phyloP scores from a whole-genome alignment of 1,140 invertebrate genomes.

The Palaemon carinicauda region DNA sequence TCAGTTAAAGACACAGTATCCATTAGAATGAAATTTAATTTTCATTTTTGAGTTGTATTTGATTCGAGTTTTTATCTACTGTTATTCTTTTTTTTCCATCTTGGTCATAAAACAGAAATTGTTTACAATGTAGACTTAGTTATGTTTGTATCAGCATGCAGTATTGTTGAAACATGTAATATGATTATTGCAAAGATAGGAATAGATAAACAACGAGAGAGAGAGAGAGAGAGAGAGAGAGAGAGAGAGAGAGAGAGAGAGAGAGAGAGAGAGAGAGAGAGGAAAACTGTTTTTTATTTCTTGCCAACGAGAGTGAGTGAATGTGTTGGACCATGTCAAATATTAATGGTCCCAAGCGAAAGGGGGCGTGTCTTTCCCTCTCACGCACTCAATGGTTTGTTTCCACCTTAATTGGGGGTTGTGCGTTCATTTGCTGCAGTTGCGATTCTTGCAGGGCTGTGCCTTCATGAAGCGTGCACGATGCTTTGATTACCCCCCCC shows the following conservation, averaged over 20 bases:
- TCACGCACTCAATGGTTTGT: constrained; percentile 5
- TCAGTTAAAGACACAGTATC: too few relatives aligned
- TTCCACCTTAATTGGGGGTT: not conserved
- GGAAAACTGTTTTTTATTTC: not conserved
- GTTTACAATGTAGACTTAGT: too few relatives aligned
- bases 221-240: not conserved
- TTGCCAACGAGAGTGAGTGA: not conserved
- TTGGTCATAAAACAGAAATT: too few relatives aligned
- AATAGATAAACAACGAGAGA: not conserved
- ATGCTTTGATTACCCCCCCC: not conserved
- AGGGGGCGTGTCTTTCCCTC: not conserved
- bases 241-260: not conserved
- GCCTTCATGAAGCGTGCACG: not conserved
- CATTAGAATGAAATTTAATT: too few relatives aligned
- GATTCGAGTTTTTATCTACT: too few relatives aligned
- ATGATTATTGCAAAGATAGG: not conserved
- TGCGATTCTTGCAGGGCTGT: not conserved
- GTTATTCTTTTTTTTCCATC: too few relatives aligned
- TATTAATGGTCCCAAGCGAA: not conserved
- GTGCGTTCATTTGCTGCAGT: not conserved
- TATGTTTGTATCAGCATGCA: too few relatives aligned
- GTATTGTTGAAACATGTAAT: too few relatives aligned
- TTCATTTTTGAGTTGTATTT: too few relatives aligned
- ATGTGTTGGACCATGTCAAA: not conserved
- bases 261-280: not conserved